Evolutionary conservation across 2,888 invertebrate species (phyloP).

Genomic region (Lysandra bellargus): DNA sequence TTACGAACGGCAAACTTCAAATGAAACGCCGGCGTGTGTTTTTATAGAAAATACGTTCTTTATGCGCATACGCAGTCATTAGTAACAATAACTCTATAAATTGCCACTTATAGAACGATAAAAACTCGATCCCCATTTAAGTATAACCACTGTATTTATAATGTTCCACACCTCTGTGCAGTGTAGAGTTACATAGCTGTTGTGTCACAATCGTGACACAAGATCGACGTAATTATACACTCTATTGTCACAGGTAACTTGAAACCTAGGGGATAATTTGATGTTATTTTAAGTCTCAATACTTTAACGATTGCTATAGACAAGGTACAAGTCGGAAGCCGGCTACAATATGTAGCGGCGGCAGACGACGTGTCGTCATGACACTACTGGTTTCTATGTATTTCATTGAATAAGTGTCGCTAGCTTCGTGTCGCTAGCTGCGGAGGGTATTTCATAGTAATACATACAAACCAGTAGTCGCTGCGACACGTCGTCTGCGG

Average conservation of each 20-base stretch:
- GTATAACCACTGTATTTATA: conserved; percentile 12
- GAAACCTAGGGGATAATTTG: conserved; percentile 21
- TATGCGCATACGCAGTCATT: neutral
- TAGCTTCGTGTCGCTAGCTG: no score
- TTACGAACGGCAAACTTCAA: neutral
- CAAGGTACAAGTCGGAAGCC: no score
- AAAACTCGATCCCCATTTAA: conserved; percentile 13
- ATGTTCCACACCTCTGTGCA: conserved; percentile 6
- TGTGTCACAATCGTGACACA: conserved; percentile 28
- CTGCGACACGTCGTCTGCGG: no score
- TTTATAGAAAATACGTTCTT: neutral
- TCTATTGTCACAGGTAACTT: conserved; percentile 31
- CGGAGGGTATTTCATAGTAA: no score
- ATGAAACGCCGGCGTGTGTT: neutral
- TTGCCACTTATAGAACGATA: conserved; percentile 6
- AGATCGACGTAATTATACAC: conserved; percentile 44
- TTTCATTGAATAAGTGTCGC: no score
- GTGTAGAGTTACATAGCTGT: conserved; percentile 36
- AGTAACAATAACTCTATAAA: neutral
- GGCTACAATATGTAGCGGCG: no score
- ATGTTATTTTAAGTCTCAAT: neutral
- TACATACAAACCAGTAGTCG: no score
- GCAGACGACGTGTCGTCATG: no score
- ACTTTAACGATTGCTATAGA: neutral
- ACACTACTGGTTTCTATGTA: no score